These are phyloP conservation scores for Protophormia terraenovae DNA, from an alignment of 2,888 invertebrate species.

Conservation along the genomic window DNA sequence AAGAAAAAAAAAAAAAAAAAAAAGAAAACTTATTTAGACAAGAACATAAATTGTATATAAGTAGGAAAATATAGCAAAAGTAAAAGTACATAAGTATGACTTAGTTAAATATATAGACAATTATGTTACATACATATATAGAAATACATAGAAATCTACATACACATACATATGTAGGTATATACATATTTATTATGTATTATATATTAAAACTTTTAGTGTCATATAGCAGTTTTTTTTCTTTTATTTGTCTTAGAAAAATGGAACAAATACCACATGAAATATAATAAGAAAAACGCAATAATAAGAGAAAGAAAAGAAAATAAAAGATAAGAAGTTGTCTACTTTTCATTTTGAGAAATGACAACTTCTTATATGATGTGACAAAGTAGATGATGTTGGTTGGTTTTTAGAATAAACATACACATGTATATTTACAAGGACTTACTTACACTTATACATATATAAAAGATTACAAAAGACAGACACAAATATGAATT, in stretches of 20 bases:
- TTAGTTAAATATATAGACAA: background rate
- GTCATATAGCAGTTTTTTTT: too few species aligned
- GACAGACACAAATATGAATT: background rate
- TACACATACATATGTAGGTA: background rate
- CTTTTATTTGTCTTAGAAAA: too few species aligned
- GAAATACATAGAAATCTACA: background rate
- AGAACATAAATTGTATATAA: slow-evolving; percentile 10
- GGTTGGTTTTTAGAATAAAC: background rate
- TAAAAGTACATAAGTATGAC: slow-evolving; percentile 3
- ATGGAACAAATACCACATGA: background rate
- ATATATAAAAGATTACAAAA: background rate
- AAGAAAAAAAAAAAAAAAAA: background rate
- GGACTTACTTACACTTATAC: background rate
- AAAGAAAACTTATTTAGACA: slow-evolving; percentile 15
- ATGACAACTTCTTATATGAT: slow-evolving; percentile 19
- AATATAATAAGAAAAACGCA: background rate
- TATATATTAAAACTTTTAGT: background rate
- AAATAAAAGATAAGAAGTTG: slow-evolving; percentile 12
- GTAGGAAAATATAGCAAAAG: background rate
- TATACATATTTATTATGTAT: background rate
- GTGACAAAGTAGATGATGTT: slow-evolving; percentile 27
- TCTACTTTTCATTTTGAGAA: slow-evolving; percentile 3
- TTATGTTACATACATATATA: background rate
- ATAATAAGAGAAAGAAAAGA: background rate
- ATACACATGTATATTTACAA: background rate